These are phyloP conservation scores for Epiblema foenella DNA, from an alignment of 2,888 invertebrate species.

Conservation along the genomic window DNA sequence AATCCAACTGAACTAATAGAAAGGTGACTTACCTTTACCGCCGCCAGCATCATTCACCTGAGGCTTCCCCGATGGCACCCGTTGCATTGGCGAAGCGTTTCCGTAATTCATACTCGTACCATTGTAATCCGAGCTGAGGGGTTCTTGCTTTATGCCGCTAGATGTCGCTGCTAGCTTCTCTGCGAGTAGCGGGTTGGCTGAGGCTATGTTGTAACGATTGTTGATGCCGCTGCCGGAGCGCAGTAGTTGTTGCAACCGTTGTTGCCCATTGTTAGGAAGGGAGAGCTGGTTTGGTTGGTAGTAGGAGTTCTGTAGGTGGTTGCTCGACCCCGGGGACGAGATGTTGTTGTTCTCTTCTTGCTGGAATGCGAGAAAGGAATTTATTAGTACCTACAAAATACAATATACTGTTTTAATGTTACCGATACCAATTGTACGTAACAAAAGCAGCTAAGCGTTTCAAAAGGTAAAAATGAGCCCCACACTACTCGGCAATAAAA, in stretches of 20 bases:
- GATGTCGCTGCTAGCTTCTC: slow-evolving; percentile 92
- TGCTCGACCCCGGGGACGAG: slow-evolving; percentile 74
- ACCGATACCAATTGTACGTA: too few relatives aligned
- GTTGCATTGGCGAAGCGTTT: slow-evolving; percentile 80
- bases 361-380: slow-evolving; percentile 64
- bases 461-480: too few relatives aligned
- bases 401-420: too few relatives aligned
- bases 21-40: slow-evolving; percentile 79
- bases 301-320: slow-evolving; percentile 72
- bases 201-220: slow-evolving; percentile 90
- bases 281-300: slow-evolving; percentile 75
- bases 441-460: too few relatives aligned
- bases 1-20: background rate
- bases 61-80: slow-evolving; percentile 82
- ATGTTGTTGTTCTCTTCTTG: slow-evolving; percentile 84
- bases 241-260: slow-evolving; percentile 76
- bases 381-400: background rate
- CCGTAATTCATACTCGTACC: slow-evolving; percentile 82
- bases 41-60: slow-evolving; percentile 82
- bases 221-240: slow-evolving; percentile 79
- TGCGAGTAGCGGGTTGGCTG: slow-evolving; percentile 94
- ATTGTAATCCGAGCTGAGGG: slow-evolving; percentile 79
- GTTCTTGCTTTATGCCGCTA: slow-evolving; percentile 84
- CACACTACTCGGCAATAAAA: too few relatives aligned
- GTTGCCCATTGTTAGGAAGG: slow-evolving; percentile 76